Evolutionary conservation across 2,888 invertebrate genomes (phyloP).

Genomic region (Cistogaster globosa): DNA sequence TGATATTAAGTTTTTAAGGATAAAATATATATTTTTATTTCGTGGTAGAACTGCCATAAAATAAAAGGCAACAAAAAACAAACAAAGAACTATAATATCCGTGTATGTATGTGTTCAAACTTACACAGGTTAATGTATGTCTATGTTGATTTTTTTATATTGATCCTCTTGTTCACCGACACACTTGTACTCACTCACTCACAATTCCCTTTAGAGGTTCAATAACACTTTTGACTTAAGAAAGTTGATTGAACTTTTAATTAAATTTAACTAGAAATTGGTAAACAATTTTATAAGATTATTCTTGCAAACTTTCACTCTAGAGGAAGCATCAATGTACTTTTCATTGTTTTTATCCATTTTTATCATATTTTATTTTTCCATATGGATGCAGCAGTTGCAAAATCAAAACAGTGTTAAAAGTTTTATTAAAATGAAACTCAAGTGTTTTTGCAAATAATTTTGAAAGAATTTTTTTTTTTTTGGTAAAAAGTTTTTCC

Average conservation of each 20-base stretch:
- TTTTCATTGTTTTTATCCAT: background rate
- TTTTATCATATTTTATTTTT: conserved; percentile 9
- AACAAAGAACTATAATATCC: too few relatives aligned
- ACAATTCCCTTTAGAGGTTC: conserved; percentile 26
- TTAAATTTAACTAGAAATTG: conserved; percentile 53
- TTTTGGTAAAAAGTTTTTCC: background rate
- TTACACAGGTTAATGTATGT: too few relatives aligned
- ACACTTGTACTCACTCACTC: background rate
- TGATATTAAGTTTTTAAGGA: too few relatives aligned
- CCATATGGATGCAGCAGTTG: conserved; percentile 22
- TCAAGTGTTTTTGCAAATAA: conserved; percentile 21
- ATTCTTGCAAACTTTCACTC: conserved; percentile 6
- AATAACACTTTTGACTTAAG: conserved; percentile 36
- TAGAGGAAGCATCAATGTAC: background rate
- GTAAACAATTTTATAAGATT: conserved; percentile 47
- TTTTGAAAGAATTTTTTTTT: background rate
- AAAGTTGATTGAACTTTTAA: conserved; percentile 63
- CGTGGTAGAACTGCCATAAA: too few relatives aligned
- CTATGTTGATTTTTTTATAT: too few relatives aligned
- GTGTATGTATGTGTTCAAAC: too few relatives aligned
- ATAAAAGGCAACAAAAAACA: too few relatives aligned
- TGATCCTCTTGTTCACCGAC: background rate
- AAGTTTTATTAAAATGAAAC: conserved; percentile 6
- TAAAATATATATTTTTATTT: too few relatives aligned
- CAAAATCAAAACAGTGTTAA: background rate